Conservation (phyloP, 2,113 vertebrate species). For the Motacilla alba region DNA sequence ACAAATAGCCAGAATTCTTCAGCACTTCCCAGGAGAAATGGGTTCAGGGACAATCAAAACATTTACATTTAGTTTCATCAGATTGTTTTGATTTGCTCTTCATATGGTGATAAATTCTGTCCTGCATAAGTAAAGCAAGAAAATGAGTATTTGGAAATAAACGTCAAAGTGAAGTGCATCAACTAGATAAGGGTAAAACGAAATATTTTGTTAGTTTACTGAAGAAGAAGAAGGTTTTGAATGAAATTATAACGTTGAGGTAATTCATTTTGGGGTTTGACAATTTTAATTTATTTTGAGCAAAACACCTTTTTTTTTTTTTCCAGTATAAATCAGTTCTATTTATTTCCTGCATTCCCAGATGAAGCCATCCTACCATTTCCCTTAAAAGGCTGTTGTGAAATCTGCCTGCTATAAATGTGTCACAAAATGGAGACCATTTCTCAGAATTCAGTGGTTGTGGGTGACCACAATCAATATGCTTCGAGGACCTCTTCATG, state of each 20-base stretch:
- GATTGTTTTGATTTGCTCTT: constrained; percentile 14
- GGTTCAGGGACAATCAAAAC: not conserved
- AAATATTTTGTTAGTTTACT: not conserved
- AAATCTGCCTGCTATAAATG: not conserved
- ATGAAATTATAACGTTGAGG: not conserved
- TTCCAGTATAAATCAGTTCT: not conserved
- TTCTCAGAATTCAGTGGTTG: not conserved
- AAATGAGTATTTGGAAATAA: constrained; percentile 17
- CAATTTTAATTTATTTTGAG: constrained; percentile 19
- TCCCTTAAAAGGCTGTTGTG: not conserved
- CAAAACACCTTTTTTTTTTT: not conserved
- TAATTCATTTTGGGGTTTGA: not conserved
- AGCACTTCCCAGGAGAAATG: not conserved
- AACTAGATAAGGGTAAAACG: not conserved
- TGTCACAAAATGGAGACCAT: not conserved
- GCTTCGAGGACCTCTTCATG: not conserved
- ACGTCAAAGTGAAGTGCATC: not conserved
- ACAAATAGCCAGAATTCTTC: not conserved
- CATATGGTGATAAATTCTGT: not conserved
- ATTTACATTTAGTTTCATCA: not conserved
- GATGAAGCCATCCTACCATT: not conserved
- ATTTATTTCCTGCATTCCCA: not conserved
- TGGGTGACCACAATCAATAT: constrained; percentile 6
- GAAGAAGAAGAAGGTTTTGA: not conserved
- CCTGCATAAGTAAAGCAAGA: not conserved